phyloP scores from a whole-genome alignment of 2,888 invertebrate species.

The Chrysolina oricalcia region DNA sequence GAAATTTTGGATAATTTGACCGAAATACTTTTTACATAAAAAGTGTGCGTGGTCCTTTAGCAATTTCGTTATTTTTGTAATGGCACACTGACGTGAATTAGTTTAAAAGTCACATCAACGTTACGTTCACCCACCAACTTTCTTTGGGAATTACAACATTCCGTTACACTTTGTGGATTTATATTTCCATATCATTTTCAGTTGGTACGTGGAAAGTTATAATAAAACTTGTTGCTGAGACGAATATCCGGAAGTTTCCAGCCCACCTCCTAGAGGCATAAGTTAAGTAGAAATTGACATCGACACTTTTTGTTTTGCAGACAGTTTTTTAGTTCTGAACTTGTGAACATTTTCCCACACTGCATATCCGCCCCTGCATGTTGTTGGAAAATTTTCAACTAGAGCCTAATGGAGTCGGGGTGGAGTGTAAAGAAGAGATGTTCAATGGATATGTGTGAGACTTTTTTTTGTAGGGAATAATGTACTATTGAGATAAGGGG shows the following conservation, averaged over 20 bases:
- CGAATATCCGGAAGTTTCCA: slow-evolving; percentile 11
- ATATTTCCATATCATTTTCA: neutral
- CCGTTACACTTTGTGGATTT: neutral
- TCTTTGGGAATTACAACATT: neutral
- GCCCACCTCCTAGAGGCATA: slow-evolving; percentile 22
- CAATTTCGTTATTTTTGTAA: no score
- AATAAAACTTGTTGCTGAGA: slow-evolving; percentile 22
- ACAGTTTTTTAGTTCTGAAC: neutral
- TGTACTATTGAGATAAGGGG: no score
- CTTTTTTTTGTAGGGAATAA: no score
- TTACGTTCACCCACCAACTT: neutral
- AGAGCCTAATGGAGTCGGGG: neutral
- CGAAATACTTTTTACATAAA: no score
- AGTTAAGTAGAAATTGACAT: slow-evolving; percentile 29
- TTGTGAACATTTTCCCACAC: neutral
- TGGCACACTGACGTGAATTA: no score
- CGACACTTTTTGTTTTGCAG: neutral
- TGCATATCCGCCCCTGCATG: neutral
- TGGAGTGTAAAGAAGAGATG: neutral
- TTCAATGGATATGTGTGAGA: neutral
- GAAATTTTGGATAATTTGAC: no score
- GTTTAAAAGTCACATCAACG: no score
- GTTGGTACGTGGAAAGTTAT: slow-evolving; percentile 1
- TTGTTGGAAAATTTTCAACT: neutral
- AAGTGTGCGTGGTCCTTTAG: no score